These are phyloP conservation scores for Channa maculata DNA, from an alignment of 2,113 vertebrate genomes.

Conservation along the genomic window DNA sequence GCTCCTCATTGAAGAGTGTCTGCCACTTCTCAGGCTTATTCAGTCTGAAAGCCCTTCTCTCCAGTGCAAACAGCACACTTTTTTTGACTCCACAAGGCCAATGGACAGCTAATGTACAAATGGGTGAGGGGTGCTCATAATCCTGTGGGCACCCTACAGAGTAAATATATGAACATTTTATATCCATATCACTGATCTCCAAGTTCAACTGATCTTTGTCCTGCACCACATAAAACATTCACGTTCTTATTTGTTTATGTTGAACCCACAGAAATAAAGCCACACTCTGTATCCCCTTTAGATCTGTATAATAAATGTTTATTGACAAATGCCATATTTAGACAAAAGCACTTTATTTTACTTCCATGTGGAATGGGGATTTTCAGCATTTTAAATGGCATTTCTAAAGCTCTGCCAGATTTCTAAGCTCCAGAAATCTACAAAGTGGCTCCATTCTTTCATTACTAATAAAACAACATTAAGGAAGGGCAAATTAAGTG, in stretches of 20 bases:
- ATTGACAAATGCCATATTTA: slow-evolving; percentile 76
- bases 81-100: slow-evolving; percentile 63
- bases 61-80: slow-evolving; percentile 70
- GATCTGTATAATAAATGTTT: slow-evolving; percentile 73
- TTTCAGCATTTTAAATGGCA: slow-evolving; percentile 67
- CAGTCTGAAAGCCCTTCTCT: slow-evolving; percentile 77
- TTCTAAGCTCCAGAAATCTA: slow-evolving; percentile 67
- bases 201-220: slow-evolving; percentile 74
- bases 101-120: slow-evolving; percentile 70
- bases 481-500: slow-evolving; percentile 75
- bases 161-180: slow-evolving; percentile 80
- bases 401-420: slow-evolving; percentile 66
- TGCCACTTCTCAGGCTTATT: slow-evolving; percentile 82
- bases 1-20: slow-evolving; percentile 77
- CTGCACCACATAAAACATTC: slow-evolving; percentile 71
- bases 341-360: slow-evolving; percentile 57
- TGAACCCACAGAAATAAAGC: slow-evolving; percentile 62
- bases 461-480: slow-evolving; percentile 80
- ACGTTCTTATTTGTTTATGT: slow-evolving; percentile 72
- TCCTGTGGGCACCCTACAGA: slow-evolving; percentile 66
- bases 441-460: slow-evolving; percentile 78
- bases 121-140: slow-evolving; percentile 63
- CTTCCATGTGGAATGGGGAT: slow-evolving; percentile 70
- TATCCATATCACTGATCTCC: slow-evolving; percentile 66
- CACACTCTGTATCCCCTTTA: slow-evolving; percentile 61